Percentiles rank a stretch among this genome's conserved stretches.
Evolutionary conservation across 2,113 vertebrate species (phyloP).

Genomic region (Ailuropoda melanoleuca): DNA sequence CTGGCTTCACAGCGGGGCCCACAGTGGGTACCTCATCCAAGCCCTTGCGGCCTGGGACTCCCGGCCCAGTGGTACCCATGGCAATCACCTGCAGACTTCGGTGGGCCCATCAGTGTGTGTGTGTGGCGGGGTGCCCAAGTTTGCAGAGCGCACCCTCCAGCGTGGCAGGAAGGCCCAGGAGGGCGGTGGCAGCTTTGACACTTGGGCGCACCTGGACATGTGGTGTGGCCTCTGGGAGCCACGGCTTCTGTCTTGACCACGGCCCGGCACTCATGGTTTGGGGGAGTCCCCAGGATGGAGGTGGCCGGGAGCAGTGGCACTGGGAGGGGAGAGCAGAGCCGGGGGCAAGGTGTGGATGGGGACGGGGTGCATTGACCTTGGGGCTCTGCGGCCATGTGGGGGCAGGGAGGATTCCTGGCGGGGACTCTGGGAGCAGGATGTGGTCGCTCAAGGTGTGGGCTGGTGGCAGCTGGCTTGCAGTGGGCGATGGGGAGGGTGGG

Average conservation of each 20-base stretch:
- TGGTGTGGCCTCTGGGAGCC: neutral
- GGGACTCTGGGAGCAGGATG: neutral
- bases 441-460: neutral
- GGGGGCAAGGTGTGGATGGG: neutral
- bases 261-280: neutral
- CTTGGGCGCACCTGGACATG: rapidly evolving
- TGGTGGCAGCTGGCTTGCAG: slow-evolving; percentile 1
- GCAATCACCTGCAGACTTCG: neutral
- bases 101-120: neutral
- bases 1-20: neutral
- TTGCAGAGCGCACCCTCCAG: neutral
- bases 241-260: neutral
- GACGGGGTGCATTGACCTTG: neutral
- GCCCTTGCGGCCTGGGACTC: neutral
- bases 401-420: neutral
- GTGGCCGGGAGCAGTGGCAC: neutral
- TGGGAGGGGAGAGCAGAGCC: rapidly evolving
- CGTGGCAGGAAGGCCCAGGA: neutral
- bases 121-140: neutral
- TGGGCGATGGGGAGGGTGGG: rapidly evolving
- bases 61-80: rapidly evolving
- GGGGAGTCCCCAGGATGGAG: neutral
- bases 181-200: too few relatives aligned
- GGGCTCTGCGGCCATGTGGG: neutral
- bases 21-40: rapidly evolving